These are phyloP conservation scores for Synanthedon tipuliformis DNA, from an alignment of 2,888 invertebrate species.

Conservation along the genomic window DNA sequence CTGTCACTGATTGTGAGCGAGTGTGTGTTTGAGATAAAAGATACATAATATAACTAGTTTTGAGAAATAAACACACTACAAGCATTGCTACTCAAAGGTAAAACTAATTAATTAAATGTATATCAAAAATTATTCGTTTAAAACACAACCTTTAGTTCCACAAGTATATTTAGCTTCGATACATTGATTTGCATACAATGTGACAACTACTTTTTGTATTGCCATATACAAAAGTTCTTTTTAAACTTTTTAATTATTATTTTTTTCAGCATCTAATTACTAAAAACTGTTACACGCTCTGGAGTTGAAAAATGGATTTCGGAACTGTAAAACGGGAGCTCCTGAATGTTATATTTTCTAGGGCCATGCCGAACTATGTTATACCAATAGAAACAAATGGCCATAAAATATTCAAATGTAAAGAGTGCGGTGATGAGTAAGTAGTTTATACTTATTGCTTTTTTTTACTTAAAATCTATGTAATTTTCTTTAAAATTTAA, in stretches of 20 bases:
- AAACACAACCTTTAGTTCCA: no score
- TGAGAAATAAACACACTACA: neutral
- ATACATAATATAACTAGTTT: neutral
- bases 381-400: constrained; percentile 38
- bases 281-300: no score
- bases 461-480: neutral
- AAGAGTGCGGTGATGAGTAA: constrained; percentile 69
- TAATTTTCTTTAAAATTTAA: neutral
- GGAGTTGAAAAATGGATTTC: neutral
- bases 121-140: no score
- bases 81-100: neutral
- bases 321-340: constrained; percentile 34
- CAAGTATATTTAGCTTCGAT: no score
- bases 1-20: no score
- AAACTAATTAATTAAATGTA: neutral
- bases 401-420: constrained; percentile 56
- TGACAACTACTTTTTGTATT: no score
- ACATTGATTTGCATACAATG: no score
- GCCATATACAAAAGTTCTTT: no score
- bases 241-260: neutral
- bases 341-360: constrained; percentile 51
- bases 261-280: neutral
- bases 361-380: constrained; percentile 42
- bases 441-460: constrained; percentile 10
- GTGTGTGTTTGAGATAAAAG: no score